phyloP scores from a whole-genome alignment of 2,113 vertebrate species.

The Rutilus rutilus region DNA sequence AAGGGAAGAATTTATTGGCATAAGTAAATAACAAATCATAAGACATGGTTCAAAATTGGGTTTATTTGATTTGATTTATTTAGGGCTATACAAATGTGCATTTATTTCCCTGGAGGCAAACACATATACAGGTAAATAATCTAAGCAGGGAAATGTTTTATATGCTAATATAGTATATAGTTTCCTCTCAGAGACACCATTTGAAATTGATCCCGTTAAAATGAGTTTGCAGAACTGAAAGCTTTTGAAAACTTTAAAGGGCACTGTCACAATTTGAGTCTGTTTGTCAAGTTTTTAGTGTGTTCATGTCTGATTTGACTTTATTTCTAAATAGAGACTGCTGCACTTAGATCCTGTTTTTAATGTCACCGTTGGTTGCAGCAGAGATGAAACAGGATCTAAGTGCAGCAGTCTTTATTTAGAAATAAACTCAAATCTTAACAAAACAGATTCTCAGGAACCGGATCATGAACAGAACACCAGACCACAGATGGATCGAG shows the following conservation, averaged over 20 bases:
- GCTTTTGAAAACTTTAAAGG: neutral
- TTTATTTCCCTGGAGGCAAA: neutral
- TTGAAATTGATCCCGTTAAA: neutral
- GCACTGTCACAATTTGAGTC: too few relatives aligned
- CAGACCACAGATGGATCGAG: too few relatives aligned
- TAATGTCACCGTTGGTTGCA: too few relatives aligned
- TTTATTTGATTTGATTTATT: neutral
- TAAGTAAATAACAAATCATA: neutral
- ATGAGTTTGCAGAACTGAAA: neutral
- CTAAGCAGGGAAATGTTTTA: conserved; percentile 9
- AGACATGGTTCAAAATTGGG: neutral
- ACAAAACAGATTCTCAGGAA: too few relatives aligned
- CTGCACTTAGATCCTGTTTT: too few relatives aligned
- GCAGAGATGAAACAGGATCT: too few relatives aligned
- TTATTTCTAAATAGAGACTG: too few relatives aligned
- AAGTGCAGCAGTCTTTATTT: too few relatives aligned
- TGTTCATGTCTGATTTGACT: too few relatives aligned
- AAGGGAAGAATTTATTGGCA: neutral
- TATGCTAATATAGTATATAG: neutral
- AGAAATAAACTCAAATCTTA: too few relatives aligned
- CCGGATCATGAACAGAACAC: too few relatives aligned
- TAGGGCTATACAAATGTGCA: neutral
- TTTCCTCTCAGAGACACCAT: neutral
- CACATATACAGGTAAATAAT: neutral
- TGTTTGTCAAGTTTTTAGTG: too few relatives aligned